phyloP scores from a whole-genome alignment of 2,797 vertebrate genomes.

The Rhinoraja longicauda region DNA sequence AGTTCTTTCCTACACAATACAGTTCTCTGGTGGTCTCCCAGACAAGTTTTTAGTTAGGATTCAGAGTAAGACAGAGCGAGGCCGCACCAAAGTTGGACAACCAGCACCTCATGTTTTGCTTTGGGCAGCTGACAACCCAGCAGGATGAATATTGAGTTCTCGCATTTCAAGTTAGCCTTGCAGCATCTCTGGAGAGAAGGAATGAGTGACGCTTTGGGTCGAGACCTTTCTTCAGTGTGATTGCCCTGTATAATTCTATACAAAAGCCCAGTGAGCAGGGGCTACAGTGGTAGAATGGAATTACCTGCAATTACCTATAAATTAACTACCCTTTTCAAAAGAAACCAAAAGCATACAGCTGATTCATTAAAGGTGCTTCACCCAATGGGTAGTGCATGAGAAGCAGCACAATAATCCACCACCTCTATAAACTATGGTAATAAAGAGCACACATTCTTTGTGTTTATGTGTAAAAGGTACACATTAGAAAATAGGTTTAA shows the following conservation, averaged over 20 bases:
- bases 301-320: slow-evolving; percentile 4
- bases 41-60: neutral
- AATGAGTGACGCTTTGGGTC: no score
- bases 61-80: no score
- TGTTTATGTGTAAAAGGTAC: neutral
- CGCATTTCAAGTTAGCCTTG: no score
- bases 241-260: neutral
- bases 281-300: neutral
- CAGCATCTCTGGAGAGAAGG: no score
- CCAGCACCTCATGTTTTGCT: no score
- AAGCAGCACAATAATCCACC: neutral
- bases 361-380: neutral
- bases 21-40: neutral
- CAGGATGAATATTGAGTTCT: no score
- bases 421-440: neutral
- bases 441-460: neutral
- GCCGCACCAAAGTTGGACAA: no score
- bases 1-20: no score
- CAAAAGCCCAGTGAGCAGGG: neutral
- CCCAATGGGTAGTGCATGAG: neutral
- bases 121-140: no score
- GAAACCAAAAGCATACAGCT: neutral
- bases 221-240: no score
- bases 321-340: neutral
- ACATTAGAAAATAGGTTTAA: neutral